Percentiles rank a stretch among this genome's conserved stretches.
These are phyloP conservation scores for Stenodera caucasica DNA, from an alignment of 2,888 invertebrate genomes.

Conservation along the genomic window DNA sequence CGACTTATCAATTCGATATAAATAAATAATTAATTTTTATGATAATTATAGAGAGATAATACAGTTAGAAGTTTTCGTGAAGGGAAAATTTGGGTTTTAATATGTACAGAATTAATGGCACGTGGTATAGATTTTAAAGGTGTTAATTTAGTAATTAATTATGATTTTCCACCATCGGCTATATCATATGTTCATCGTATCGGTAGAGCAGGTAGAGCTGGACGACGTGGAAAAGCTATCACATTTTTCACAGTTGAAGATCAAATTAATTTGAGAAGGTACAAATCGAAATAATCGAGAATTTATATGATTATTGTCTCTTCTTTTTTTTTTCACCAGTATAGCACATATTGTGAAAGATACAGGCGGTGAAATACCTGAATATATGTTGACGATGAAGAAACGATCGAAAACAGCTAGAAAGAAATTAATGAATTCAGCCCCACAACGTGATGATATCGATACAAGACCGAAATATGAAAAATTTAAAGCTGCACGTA, in stretches of 20 bases:
- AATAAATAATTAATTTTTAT: constrained; percentile 16
- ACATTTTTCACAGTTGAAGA: constrained; percentile 95
- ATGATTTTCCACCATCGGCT: constrained; percentile 91
- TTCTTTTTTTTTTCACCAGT: too few relatives aligned
- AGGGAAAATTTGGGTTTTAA: constrained; percentile 92
- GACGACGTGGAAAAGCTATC: constrained; percentile 82
- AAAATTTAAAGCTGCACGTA: constrained; percentile 55
- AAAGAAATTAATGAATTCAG: constrained; percentile 61
- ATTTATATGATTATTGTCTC: too few relatives aligned
- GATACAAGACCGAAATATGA: constrained; percentile 60
- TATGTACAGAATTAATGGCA: constrained; percentile 96
- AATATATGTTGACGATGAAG: constrained; percentile 81
- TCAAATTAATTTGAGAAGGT: constrained; percentile 82
- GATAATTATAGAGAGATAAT: constrained; percentile 77
- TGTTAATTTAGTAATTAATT: constrained; percentile 95
- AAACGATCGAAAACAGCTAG: constrained; percentile 66
- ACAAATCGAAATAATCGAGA: constrained; percentile 27
- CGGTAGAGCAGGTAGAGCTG: constrained; percentile 93
- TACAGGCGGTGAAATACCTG: constrained; percentile 91
- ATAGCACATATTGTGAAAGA: constrained; percentile 89
- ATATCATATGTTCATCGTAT: constrained; percentile 88
- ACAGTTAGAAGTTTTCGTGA: constrained; percentile 87
- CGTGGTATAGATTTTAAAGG: constrained; percentile 97
- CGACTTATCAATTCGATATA: constrained; percentile 10
- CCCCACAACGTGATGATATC: constrained; percentile 69